Conservation (phyloP, 1,140 invertebrate species). For the Trichonephila clavipes region DNA sequence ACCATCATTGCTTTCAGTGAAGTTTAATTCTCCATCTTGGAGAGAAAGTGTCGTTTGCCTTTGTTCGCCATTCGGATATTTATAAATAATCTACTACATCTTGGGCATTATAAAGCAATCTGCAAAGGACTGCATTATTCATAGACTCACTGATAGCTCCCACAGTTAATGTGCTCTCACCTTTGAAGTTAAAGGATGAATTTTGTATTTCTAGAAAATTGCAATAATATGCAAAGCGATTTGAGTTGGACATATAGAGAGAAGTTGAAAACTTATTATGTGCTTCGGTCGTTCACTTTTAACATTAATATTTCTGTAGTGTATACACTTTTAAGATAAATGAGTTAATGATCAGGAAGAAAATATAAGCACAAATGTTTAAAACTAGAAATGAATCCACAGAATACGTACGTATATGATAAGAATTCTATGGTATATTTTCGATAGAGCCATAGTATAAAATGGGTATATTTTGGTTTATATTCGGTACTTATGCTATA, state of each 20-base stretch:
- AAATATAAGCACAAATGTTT: too few relatives aligned
- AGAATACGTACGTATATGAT: too few relatives aligned
- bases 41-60: constrained; percentile 40
- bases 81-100: constrained; percentile 41
- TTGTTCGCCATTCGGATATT: constrained; percentile 49
- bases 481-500: too few relatives aligned
- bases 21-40: constrained; percentile 32
- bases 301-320: too few relatives aligned
- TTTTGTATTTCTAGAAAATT: background rate
- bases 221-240: background rate
- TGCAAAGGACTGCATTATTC: constrained; percentile 42
- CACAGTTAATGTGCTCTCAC: background rate
- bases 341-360: too few relatives aligned
- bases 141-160: background rate
- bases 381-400: too few relatives aligned
- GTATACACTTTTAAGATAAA: too few relatives aligned
- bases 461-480: too few relatives aligned
- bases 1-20: background rate
- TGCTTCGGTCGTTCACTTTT: too few relatives aligned
- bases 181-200: background rate
- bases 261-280: background rate
- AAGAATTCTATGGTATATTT: too few relatives aligned
- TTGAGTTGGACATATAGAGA: background rate
- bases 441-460: too few relatives aligned
- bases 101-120: constrained; percentile 52